These are phyloP conservation scores for Lagopus muta DNA, from an alignment of 2,113 vertebrate genomes.

Conservation along the genomic window DNA sequence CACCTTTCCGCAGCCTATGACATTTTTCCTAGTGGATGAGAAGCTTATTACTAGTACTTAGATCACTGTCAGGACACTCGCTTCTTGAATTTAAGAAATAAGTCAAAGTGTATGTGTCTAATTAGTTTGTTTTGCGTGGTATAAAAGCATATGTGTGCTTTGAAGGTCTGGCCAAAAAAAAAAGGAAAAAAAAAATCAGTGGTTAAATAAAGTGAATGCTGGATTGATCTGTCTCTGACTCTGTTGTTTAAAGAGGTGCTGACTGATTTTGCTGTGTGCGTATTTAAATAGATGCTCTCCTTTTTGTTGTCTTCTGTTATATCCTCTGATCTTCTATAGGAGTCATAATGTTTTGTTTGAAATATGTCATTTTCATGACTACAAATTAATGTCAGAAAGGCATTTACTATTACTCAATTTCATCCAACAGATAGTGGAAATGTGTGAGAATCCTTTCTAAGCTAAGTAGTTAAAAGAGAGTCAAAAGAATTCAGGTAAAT, in stretches of 20 bases:
- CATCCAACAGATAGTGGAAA: not conserved
- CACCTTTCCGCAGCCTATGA: not conserved
- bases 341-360: slow-evolving; percentile 26
- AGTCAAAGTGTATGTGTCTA: not conserved
- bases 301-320: not conserved
- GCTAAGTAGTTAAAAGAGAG: not conserved
- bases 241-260: slow-evolving; percentile 9
- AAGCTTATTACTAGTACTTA: slow-evolving; percentile 2
- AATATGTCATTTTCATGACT: slow-evolving; percentile 9
- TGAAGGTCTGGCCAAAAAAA: not conserved
- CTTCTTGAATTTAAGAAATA: not conserved
- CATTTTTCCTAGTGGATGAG: not conserved
- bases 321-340: not conserved
- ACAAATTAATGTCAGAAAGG: not conserved
- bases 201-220: not conserved
- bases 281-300: slow-evolving; percentile 36
- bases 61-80: not conserved
- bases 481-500: slow-evolving; percentile 2
- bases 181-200: not conserved
- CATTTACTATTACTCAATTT: not conserved
- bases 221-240: not conserved
- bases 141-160: not conserved
- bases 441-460: not conserved
- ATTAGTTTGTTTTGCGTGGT: not conserved
- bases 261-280: not conserved